Percentiles rank a stretch among this genome's conserved stretches.
Evolutionary conservation across 2,797 vertebrate genomes (phyloP).

Genomic region (Pangasius krempfi): DNA sequence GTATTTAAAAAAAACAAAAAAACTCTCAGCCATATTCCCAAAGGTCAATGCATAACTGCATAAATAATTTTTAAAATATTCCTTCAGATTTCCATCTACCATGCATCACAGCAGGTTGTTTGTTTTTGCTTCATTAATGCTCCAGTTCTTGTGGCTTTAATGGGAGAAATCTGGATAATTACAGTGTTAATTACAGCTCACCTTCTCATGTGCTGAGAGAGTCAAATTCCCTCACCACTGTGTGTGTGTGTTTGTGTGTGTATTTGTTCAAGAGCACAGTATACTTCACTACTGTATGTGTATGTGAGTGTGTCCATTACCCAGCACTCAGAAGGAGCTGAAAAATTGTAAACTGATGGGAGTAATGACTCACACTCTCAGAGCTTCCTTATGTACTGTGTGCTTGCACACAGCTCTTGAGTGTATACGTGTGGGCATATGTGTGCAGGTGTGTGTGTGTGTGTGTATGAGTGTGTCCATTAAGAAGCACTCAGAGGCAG

Average conservation of each 20-base stretch:
- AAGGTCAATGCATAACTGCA: slow-evolving; percentile 54
- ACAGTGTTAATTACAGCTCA: slow-evolving; percentile 60
- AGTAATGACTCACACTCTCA: neutral
- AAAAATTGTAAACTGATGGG: neutral
- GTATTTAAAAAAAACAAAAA: neutral
- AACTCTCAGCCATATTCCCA: slow-evolving; percentile 56
- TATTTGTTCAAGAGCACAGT: neutral
- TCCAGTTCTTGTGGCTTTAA: slow-evolving; percentile 57
- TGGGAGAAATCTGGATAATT: slow-evolving; percentile 65
- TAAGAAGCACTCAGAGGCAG: neutral
- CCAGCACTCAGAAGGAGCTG: neutral
- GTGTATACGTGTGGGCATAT: slow-evolving; percentile 30
- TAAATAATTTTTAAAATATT: neutral
- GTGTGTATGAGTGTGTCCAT: slow-evolving; percentile 45
- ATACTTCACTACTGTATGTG: neutral
- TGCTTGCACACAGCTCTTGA: neutral
- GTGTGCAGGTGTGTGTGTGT: slow-evolving; percentile 31
- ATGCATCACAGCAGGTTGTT: slow-evolving; percentile 39
- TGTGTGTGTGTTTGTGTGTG: neutral
- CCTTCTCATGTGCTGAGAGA: slow-evolving; percentile 53
- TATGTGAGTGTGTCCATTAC: neutral
- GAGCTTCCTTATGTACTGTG: neutral
- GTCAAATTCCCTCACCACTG: neutral
- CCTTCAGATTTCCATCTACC: slow-evolving; percentile 5
- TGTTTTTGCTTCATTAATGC: slow-evolving; percentile 66